phyloP scores from a whole-genome alignment of 2,888 invertebrate genomes.

The Callinectes sapidus region DNA sequence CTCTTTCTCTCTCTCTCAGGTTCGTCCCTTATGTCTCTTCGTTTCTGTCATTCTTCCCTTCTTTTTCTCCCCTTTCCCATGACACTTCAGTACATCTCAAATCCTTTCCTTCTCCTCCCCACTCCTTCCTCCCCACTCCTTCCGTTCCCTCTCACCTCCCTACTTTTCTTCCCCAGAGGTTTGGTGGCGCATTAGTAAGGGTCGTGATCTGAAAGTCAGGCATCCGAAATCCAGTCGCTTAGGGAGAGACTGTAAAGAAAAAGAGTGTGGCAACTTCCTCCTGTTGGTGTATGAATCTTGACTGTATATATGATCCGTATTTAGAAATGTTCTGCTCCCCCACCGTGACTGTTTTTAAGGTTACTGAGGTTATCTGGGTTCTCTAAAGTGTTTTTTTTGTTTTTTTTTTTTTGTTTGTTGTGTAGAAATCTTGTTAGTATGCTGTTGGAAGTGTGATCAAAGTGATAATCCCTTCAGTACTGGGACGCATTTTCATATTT shows the following conservation, averaged over 20 bases:
- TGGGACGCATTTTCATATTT: no score
- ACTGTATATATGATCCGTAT: no score
- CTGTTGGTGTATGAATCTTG: not conserved
- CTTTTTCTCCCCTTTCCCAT: not conserved
- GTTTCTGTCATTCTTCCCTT: not conserved
- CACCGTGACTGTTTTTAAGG: no score
- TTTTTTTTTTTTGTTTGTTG: no score
- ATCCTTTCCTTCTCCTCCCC: not conserved
- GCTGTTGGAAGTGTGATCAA: no score
- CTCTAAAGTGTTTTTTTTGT: no score
- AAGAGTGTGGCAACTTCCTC: not conserved
- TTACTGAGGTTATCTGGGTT: no score
- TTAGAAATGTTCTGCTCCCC: no score
- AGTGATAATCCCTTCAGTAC: no score
- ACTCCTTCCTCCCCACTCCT: not conserved
- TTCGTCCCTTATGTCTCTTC: not conserved
- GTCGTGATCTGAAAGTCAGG: not conserved
- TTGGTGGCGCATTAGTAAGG: not conserved
- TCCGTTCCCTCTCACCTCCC: not conserved
- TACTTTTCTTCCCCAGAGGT: not conserved
- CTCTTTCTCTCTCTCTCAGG: not conserved
- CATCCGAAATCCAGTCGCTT: not conserved
- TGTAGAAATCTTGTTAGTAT: no score
- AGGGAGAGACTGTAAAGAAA: not conserved
- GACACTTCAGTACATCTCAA: not conserved